A percentile compares a stretch with the other conserved stretches of the same genome.
Conservation (phyloP, 2,113 vertebrate species). For the Hystrix brachyura region DNA sequence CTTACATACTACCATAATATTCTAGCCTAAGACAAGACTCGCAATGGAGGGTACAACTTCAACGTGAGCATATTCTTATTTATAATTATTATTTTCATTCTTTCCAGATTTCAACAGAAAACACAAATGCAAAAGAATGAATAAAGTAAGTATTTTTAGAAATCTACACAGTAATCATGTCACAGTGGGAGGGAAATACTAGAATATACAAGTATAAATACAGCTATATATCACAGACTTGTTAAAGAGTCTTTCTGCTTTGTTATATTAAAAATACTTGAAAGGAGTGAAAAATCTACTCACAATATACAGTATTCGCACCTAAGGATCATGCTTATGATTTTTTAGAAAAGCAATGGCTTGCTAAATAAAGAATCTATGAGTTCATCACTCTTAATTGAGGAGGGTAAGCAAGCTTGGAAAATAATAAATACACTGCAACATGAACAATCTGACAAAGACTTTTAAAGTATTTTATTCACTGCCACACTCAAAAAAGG, state of each 20-base stretch:
- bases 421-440: slow-evolving; percentile 27
- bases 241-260: background rate
- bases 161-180: slow-evolving; percentile 19
- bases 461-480: slow-evolving; percentile 9
- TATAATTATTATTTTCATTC: slow-evolving; percentile 7
- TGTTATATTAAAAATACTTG: background rate
- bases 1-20: background rate
- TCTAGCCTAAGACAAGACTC: background rate
- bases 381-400: slow-evolving; percentile 28
- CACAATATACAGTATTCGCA: background rate
- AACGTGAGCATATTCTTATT: slow-evolving; percentile 11
- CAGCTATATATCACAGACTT: background rate
- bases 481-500: slow-evolving; percentile 21
- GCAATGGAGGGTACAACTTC: background rate
- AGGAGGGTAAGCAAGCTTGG: background rate
- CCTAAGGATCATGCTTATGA: background rate
- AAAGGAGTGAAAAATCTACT: background rate
- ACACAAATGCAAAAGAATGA: background rate
- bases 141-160: background rate
- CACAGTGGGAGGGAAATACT: background rate
- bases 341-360: slow-evolving; percentile 32
- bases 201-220: background rate
- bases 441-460: background rate
- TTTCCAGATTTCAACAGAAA: slow-evolving; percentile 39
- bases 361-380: slow-evolving; percentile 48